A percentile compares a stretch with the other conserved stretches of the same genome.
Conservation (phyloP, 2,797 vertebrate species). For the Loriculus beryllinus region DNA sequence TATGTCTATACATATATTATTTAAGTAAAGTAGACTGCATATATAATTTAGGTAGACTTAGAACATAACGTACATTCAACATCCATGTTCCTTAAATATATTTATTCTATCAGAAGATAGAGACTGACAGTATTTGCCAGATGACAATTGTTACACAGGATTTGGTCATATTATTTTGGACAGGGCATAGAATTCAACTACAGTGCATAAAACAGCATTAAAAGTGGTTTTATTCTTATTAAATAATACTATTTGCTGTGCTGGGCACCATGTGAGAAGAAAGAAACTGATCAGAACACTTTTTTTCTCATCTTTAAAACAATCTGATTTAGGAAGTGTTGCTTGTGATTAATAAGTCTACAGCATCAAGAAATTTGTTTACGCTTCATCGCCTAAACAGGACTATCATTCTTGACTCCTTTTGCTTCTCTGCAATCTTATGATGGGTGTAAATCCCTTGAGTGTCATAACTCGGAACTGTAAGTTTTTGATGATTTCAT, state of each 20-base stretch:
- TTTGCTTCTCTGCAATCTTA: background rate
- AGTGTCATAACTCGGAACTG: background rate
- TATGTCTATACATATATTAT: constrained; percentile 5
- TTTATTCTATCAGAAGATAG: background rate
- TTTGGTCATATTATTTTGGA: background rate
- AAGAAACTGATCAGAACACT: background rate
- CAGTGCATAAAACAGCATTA: background rate
- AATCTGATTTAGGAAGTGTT: background rate
- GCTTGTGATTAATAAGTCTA: constrained; percentile 6
- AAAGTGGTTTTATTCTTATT: background rate
- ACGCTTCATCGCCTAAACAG: background rate
- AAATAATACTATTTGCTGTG: background rate
- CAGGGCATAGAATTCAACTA: background rate
- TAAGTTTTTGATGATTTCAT: background rate
- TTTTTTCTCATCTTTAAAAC: background rate
- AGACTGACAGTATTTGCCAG: background rate
- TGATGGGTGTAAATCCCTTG: background rate
- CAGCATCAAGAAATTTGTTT: background rate
- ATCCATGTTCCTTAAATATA: background rate
- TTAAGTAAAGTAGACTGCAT: constrained; percentile 10
- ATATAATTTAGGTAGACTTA: constrained; percentile 36
- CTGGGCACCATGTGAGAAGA: background rate
- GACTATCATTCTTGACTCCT: background rate
- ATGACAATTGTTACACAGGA: background rate
- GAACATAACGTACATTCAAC: background rate